A percentile compares a stretch with the other conserved stretches of the same genome.
These are phyloP conservation scores for Drosophila setosimentum DNA, from an alignment of 2,888 invertebrate species.

Conservation along the genomic window DNA sequence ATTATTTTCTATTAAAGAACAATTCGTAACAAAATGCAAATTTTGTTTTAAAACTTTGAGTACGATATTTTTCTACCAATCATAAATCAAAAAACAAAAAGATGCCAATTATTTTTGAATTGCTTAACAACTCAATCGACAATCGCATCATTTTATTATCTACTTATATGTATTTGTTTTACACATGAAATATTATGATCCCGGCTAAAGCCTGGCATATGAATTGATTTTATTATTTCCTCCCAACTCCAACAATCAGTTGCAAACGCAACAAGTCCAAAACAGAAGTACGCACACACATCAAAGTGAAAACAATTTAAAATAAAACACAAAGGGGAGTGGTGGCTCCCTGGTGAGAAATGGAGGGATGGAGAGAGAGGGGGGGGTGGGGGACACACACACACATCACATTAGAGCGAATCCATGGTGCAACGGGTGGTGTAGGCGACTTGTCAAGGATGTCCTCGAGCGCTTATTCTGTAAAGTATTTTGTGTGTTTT, in stretches of 20 bases:
- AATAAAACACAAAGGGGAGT: not conserved
- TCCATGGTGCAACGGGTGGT: constrained; percentile 28
- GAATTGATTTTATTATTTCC: constrained; percentile 15
- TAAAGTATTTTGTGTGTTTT: constrained; percentile 59
- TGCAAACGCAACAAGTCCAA: constrained; percentile 59
- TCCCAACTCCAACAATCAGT: constrained; percentile 5
- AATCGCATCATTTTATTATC: not conserved
- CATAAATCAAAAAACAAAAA: not conserved
- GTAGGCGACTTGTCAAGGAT: constrained; percentile 54
- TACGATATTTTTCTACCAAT: not conserved
- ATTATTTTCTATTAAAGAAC: rapidly evolving
- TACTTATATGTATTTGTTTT: not conserved
- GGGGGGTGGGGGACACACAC: constrained; percentile 10
- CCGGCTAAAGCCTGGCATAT: not conserved
- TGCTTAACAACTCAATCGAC: not conserved
- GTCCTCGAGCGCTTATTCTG: constrained; percentile 47
- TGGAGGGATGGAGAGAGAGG: no score
- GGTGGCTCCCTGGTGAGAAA: no score
- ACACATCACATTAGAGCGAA: constrained; percentile 38
- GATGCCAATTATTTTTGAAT: not conserved
- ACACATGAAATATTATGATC: not conserved
- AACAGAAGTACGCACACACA: constrained; percentile 40
- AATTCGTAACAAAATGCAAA: not conserved
- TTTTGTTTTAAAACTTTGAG: not conserved
- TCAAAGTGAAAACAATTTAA: constrained; percentile 46